Evolutionary conservation across 1,140 invertebrate genomes (phyloP).

Genomic region (Cheumatopsyche charites): DNA sequence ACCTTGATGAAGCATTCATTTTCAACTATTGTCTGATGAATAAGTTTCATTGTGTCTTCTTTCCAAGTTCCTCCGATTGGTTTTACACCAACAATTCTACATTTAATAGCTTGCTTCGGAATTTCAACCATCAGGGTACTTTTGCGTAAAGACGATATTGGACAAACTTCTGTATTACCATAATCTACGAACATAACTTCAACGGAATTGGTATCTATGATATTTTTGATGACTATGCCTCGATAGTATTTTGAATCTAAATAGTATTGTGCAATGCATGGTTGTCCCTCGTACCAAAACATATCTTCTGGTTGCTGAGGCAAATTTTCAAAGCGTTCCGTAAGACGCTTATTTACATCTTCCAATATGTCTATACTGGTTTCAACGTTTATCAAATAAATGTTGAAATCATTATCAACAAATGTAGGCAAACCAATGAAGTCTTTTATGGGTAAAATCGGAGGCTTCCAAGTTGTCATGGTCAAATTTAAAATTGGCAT

Average conservation of each 20-base stretch:
- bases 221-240: constrained; percentile 60
- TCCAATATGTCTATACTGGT: constrained; percentile 55
- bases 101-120: constrained; percentile 63
- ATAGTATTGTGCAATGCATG: constrained; percentile 68
- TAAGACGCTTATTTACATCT: constrained; percentile 61
- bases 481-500: constrained; percentile 51
- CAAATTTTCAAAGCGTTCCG: constrained; percentile 58
- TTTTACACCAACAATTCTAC: constrained; percentile 57
- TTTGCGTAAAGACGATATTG: constrained; percentile 62
- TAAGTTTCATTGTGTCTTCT: constrained; percentile 32
- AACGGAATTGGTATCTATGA: constrained; percentile 54
- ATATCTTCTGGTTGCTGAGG: constrained; percentile 57
- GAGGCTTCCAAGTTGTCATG: constrained; percentile 39
- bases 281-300: constrained; percentile 64
- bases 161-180: constrained; percentile 65
- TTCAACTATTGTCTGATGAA: constrained; percentile 41
- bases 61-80: constrained; percentile 54
- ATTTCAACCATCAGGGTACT: constrained; percentile 64
- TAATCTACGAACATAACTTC: constrained; percentile 68
- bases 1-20: constrained; percentile 33
- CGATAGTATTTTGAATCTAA: constrained; percentile 68
- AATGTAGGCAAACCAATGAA: constrained; percentile 63
- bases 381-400: constrained; percentile 63
- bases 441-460: constrained; percentile 51
- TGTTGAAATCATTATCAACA: constrained; percentile 62